phyloP scores from a whole-genome alignment of 2,888 invertebrate species.

The Panzeria rudis region DNA sequence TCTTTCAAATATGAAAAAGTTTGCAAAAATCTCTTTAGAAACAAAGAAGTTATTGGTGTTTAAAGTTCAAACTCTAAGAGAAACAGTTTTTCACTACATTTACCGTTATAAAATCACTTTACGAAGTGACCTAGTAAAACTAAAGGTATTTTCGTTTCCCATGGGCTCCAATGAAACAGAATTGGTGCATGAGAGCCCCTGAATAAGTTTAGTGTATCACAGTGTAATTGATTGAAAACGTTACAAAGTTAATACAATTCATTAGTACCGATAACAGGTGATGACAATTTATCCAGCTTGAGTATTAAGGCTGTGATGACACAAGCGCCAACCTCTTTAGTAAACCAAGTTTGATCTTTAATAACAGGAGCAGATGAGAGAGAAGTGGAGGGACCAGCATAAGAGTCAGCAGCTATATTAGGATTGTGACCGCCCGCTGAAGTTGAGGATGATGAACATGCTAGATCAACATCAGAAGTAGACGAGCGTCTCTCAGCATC shows the following conservation, averaged over 20 bases:
- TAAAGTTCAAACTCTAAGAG: too few relatives aligned
- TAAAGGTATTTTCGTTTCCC: too few relatives aligned
- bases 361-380: conserved; percentile 77
- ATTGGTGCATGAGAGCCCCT: too few relatives aligned
- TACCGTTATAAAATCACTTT: too few relatives aligned
- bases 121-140: too few relatives aligned
- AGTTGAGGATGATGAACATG: conserved; percentile 38
- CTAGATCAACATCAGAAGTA: conserved; percentile 66
- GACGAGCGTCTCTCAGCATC: conserved; percentile 67
- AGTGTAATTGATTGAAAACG: background rate
- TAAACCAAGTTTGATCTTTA: conserved; percentile 83
- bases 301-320: conserved; percentile 82
- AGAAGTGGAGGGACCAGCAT: conserved; percentile 67
- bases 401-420: conserved; percentile 36
- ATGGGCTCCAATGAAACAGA: too few relatives aligned
- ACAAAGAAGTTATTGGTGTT: too few relatives aligned
- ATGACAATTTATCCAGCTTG: conserved; percentile 78
- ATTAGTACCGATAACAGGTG: conserved; percentile 35
- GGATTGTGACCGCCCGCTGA: conserved; percentile 69
- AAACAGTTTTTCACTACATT: too few relatives aligned
- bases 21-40: too few relatives aligned
- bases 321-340: conserved; percentile 84
- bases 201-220: too few relatives aligned
- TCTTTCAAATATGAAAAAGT: too few relatives aligned
- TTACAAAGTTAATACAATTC: conserved; percentile 60